phyloP scores from a whole-genome alignment of 2,888 invertebrate species.

The Trisateles emortualis region DNA sequence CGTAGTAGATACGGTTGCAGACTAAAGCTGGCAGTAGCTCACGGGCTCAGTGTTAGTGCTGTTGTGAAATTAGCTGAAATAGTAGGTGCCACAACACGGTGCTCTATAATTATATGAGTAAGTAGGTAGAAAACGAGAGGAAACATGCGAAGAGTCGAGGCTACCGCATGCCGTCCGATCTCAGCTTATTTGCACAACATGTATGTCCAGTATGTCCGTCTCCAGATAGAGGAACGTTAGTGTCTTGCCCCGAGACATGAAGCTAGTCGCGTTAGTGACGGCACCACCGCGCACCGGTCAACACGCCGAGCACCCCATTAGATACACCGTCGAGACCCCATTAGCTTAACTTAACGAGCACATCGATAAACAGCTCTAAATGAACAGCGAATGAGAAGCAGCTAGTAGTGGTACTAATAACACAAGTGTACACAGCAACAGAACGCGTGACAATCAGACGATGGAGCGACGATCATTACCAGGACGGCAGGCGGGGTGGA shows the following conservation, averaged over 20 bases:
- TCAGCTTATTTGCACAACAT: constrained; percentile 82
- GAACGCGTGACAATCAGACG: constrained; percentile 57
- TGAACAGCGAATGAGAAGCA: constrained; percentile 68
- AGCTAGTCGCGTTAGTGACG: constrained; percentile 7
- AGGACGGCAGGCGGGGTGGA: constrained; percentile 30
- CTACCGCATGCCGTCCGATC: constrained; percentile 79
- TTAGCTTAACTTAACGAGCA: constrained; percentile 55
- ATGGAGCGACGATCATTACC: constrained; percentile 49
- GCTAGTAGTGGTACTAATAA: constrained; percentile 27
- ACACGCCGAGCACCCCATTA: no score
- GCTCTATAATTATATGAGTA: constrained; percentile 44
- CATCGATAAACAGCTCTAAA: constrained; percentile 65
- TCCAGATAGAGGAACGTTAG: constrained; percentile 49
- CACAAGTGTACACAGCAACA: constrained; percentile 37
- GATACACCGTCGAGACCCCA: constrained; percentile 20
- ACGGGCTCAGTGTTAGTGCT: constrained; percentile 63
- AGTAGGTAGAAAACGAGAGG: constrained; percentile 46
- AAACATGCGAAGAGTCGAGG: constrained; percentile 63
- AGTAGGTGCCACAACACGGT: constrained; percentile 60
- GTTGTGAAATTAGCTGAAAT: constrained; percentile 84
- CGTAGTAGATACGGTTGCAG: constrained; percentile 57
- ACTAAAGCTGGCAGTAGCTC: constrained; percentile 69
- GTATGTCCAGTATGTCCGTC: constrained; percentile 42
- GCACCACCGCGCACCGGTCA: no score
- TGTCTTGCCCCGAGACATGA: constrained; percentile 49